Evolutionary conservation across 2,797 vertebrate genomes (phyloP).

Genomic region (Schizopygopsis malacanthus): DNA sequence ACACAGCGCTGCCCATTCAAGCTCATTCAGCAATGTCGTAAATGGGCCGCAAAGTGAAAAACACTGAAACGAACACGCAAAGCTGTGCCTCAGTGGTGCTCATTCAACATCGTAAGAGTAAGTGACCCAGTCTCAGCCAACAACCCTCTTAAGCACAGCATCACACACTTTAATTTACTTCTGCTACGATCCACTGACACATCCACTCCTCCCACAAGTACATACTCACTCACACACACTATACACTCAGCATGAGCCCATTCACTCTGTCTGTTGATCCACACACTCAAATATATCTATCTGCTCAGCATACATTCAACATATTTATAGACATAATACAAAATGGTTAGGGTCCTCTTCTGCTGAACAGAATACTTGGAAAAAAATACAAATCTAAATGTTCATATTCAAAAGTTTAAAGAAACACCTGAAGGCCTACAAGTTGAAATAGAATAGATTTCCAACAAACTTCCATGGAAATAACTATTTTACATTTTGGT

Average conservation of each 20-base stretch:
- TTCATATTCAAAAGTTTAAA: not conserved
- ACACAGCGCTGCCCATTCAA: slow-evolving; percentile 15
- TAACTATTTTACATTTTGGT: not conserved
- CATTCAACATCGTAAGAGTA: slow-evolving; percentile 9
- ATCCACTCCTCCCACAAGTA: slow-evolving; percentile 43
- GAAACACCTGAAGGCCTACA: not conserved
- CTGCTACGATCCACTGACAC: not conserved
- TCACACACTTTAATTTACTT: slow-evolving; percentile 45
- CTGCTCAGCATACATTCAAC: not conserved
- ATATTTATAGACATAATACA: not conserved
- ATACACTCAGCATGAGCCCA: slow-evolving; percentile 4
- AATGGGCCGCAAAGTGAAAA: slow-evolving; percentile 14
- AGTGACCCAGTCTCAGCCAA: slow-evolving; percentile 27
- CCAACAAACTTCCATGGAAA: not conserved
- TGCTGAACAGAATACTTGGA: not conserved
- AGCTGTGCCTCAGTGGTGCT: not conserved
- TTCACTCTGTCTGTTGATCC: slow-evolving; percentile 16
- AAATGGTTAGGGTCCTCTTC: not conserved
- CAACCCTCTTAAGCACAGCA: slow-evolving; percentile 29
- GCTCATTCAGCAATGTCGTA: slow-evolving; percentile 18
- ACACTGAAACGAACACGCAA: slow-evolving; percentile 6
- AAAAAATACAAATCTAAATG: not conserved
- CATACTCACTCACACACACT: slow-evolving; percentile 36
- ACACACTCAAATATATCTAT: not conserved
- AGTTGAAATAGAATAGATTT: not conserved